Base-by-base conservation (phyloP, 2,113 vertebrate species). In the Corythornis vintsioides region DNA sequence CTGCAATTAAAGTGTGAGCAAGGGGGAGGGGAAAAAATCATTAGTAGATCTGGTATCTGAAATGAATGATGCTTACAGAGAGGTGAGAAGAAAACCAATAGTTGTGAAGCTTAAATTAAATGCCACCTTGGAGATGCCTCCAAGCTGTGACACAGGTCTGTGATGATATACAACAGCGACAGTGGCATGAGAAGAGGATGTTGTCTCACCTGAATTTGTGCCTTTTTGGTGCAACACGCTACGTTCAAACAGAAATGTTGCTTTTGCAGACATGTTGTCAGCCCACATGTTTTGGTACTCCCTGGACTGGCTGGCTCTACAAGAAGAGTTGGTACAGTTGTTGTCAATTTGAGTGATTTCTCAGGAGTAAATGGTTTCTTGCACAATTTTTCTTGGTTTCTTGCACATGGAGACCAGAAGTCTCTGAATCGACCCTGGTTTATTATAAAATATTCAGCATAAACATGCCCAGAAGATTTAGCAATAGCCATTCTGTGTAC, bases 1-100 rank as follows among this genome's bases (percentile, higher is more conserved):
- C 97, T 86, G 92, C 95, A 98, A 98, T 98, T 98, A 98, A 97
- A 96, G 96, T 96, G 83, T 73, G 89, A 90, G 89, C 82, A 94
- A 89, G 47, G 71, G 67, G 88, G 91, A 86, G 74, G 73, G 78
- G 15, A 67, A 89, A 94, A 96, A 94, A 93, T 96, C 96, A 97
- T 97, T 97, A 97, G 95, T 84, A 93, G 84, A 93, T 93, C 91
- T 92, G 93, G 77, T 90, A 94, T 90, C 90, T 93, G 95, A 97
- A 93, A 96, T 83, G 96, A 97, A 95, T 72, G 94, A 96, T 97
- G 96, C 95, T 97, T 95, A 80, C 14, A 85, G 96, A 93, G 83
- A 70, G 96, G 96, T 97, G 96, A 96, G 93, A 79, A 97, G 92
- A 95, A 95, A 96, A 93, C 97, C 97, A 98, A 96, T 96, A 95